phyloP scores from a whole-genome alignment of 2,888 invertebrate genomes.

The Glaucopsyche alexis region DNA sequence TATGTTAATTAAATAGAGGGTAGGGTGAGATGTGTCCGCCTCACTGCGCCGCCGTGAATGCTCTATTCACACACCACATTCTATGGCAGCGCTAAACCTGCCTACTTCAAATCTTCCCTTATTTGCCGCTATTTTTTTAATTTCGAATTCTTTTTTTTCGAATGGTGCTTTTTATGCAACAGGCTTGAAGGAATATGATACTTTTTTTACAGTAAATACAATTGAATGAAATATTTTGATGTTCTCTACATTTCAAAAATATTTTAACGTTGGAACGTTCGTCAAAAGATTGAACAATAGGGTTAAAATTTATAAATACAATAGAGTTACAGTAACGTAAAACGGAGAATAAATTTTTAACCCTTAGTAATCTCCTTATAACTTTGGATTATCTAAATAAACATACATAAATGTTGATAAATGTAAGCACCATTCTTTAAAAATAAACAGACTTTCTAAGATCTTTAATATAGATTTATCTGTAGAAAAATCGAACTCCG shows the following conservation, averaged over 20 bases:
- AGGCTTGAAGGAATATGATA: background rate
- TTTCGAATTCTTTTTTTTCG: slow-evolving; percentile 28
- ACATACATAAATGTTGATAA: no score
- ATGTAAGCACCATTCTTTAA: no score
- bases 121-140: slow-evolving; percentile 28
- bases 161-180: slow-evolving; percentile 3
- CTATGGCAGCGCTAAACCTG: slow-evolving; percentile 30
- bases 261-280: background rate
- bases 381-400: no score
- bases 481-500: no score
- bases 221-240: background rate
- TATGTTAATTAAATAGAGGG: slow-evolving; percentile 31
- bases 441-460: no score
- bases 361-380: background rate
- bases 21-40: slow-evolving; percentile 34
- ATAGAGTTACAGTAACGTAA: no score
- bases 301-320: no score
- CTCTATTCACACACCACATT: slow-evolving; percentile 35
- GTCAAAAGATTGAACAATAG: no score
- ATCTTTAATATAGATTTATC: no score
- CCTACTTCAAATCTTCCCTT: slow-evolving; percentile 32
- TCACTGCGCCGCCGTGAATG: slow-evolving; percentile 39
- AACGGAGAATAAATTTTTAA: no score
- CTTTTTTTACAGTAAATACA: background rate
- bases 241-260: background rate